Evolutionary conservation across 2,797 vertebrate species (phyloP), one percentile per base, ranked within the genome.

Genomic region (Chlorospingus semifuscus): DNA sequence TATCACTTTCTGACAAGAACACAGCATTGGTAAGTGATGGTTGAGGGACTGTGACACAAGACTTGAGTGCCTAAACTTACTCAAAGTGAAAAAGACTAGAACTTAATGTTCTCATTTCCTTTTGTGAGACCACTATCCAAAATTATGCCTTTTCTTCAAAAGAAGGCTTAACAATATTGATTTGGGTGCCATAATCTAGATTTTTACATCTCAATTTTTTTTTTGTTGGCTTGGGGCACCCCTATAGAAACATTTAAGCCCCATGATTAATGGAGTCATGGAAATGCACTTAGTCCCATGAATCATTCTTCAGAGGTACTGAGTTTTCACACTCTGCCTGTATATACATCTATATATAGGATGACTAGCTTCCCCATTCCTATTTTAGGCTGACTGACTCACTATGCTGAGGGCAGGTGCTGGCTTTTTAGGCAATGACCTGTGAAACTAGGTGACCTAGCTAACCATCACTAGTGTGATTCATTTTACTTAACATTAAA

Each of bases 231-330:
- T 87, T 50, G 83, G 21, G 46, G 15, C 15, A 72, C 1, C 5
- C 83, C 70, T 70, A 66, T 26, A 70, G 47, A 65, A 82, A 12
- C 8, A 76, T 82, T 87, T 78, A 55, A 87, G 21, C 5, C 15
- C 36, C 36, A 10, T 44, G 59, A 69, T 87, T 82, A 93, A 61
- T 47, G 13, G 26, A 69, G 39, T 34, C 26, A 52, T 56, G 34
- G 70, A 79, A 93, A 82, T 4, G 1, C 22, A 79, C 50, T 75
- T 78, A 37, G 30, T 55, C 36, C 41, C 69, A 84, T 87, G 89
- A 96, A 76, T 93, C 70, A 87, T 52, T 84, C 81, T 87, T 90
- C 59, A 79, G 86, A 84, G 66, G 32, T 76, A 66, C 30, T 76
- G 77, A 71, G 66, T 72, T 94, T 93, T 90, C 78, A 89, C 70